Conservation (phyloP, 92 coral and sea anemone species). For the Meandrina meandrites region DNA sequence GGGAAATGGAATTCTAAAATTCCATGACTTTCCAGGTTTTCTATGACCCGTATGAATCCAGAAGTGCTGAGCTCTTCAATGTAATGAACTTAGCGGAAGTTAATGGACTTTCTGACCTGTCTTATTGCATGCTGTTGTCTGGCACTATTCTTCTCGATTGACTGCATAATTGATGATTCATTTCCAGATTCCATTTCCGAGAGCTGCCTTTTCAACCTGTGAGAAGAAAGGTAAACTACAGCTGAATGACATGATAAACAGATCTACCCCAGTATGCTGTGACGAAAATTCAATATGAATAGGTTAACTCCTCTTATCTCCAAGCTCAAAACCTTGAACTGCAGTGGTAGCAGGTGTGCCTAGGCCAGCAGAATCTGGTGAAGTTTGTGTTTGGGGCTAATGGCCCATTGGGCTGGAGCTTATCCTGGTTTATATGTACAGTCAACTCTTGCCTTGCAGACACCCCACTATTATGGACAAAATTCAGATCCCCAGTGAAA, state of each 20-base stretch:
- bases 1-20: too few species aligned
- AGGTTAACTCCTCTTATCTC: background rate
- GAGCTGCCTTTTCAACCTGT: conserved; percentile 51
- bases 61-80: too few species aligned
- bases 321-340: background rate
- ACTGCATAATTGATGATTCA: conserved; percentile 51
- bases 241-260: background rate
- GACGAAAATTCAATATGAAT: background rate
- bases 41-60: too few species aligned
- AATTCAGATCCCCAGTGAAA: too few species aligned
- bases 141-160: conserved; percentile 56
- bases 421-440: too few species aligned
- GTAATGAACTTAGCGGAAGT: too few species aligned
- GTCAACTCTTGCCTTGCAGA: too few species aligned
- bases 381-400: too few species aligned
- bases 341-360: background rate
- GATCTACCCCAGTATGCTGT: background rate
- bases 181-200: conserved; percentile 39
- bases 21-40: too few species aligned
- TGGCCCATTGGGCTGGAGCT: too few species aligned
- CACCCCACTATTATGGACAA: too few species aligned
- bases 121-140: conserved; percentile 48
- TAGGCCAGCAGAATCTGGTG: too few species aligned
- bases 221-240: background rate
- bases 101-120: conserved; percentile 36